Evolutionary conservation across 2,113 vertebrate species (phyloP), one percentile per base, ranked within the genome.

Genomic region (Tauraco erythrolophus): DNA sequence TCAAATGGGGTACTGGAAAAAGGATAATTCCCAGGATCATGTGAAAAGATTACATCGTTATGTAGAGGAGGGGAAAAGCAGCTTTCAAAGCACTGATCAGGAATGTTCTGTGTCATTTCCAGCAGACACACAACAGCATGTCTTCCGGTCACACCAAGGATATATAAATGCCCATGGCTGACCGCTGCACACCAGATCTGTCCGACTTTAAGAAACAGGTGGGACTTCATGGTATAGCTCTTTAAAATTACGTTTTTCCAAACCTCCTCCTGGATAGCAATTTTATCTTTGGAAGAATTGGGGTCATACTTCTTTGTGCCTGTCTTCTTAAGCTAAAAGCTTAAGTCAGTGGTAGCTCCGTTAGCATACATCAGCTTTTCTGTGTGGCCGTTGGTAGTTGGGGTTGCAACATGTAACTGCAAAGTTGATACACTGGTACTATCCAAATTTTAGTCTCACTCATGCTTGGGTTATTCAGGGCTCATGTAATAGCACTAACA

Each of bases 1-100:
- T 96, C 89, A 96, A 77, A 85, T 30, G 24, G 84, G 64, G 37
- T 77, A 43, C 78, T 90, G 70, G 75, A 84, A 60, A 88, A 89
- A 80, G 54, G 51, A 57, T 62, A 77, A 83, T 88, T 95, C 82
- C 57, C 66, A 83, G 74, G 41, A 80, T 58, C 54, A 35, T 46
- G 15, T 13, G 83, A 70, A 83, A 95, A 85, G 70, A 84, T 72
- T 82, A 46, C 37, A 43, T 22, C 27, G 72, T 80, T 83, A 39
- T 27, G 33, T 56, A 83, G 70, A 58, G 53, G 39, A 70, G 33
- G 39, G 37, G 43, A 33, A 90, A 88, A 91, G 6, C 66, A 72
- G 37, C 30, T 90, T 81, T 76, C 64, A 77, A 74, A 91, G 21
- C 41, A 46, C 54, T 48, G 17, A 76, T 69, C 10, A 54, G 53